Evolutionary conservation across 2,888 invertebrate genomes (phyloP).

Genomic region (Drosophila dives): DNA sequence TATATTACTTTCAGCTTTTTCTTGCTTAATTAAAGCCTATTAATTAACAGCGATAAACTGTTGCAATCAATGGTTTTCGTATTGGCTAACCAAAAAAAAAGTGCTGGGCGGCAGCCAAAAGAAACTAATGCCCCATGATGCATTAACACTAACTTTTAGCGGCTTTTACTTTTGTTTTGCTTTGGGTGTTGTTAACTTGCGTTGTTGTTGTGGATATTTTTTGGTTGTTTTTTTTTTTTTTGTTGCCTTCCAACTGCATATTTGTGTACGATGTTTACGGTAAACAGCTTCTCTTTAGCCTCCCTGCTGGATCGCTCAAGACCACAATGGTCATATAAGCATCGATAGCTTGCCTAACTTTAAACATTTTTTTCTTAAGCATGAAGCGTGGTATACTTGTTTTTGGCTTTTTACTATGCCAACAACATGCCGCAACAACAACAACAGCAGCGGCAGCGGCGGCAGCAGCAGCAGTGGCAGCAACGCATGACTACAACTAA

Average conservation of each 20-base stretch:
- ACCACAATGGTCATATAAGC: slow-evolving; percentile 61
- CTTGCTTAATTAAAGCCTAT: slow-evolving; percentile 28
- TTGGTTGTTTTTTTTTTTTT: slow-evolving; percentile 11
- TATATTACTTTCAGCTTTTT: slow-evolving; percentile 5
- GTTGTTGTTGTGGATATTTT: slow-evolving; percentile 16
- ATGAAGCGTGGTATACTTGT: slow-evolving; percentile 78
- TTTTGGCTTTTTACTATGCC: slow-evolving; percentile 69
- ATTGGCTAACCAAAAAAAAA: slow-evolving; percentile 12
- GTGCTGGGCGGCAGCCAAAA: slow-evolving; percentile 47
- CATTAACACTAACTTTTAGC: slow-evolving; percentile 73
- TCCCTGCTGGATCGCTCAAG: slow-evolving; percentile 7
- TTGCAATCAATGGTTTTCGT: slow-evolving; percentile 40
- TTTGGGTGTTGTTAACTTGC: slow-evolving; percentile 25
- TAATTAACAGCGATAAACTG: slow-evolving; percentile 49
- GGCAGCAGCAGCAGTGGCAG: slow-evolving; percentile 18
- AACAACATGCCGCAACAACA: slow-evolving; percentile 51
- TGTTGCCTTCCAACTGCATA: slow-evolving; percentile 60
- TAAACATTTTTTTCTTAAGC: slow-evolving; percentile 64
- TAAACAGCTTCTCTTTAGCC: slow-evolving; percentile 22
- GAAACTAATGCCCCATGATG: slow-evolving; percentile 48
- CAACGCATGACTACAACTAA: slow-evolving; percentile 70
- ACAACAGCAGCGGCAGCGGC: slow-evolving; percentile 31
- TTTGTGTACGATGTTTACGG: slow-evolving; percentile 64
- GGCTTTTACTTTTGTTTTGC: slow-evolving; percentile 74
- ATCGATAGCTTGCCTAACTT: slow-evolving; percentile 74